Base-by-base conservation (phyloP, 1,140 invertebrate genomes). In the Aethina tumida region DNA sequence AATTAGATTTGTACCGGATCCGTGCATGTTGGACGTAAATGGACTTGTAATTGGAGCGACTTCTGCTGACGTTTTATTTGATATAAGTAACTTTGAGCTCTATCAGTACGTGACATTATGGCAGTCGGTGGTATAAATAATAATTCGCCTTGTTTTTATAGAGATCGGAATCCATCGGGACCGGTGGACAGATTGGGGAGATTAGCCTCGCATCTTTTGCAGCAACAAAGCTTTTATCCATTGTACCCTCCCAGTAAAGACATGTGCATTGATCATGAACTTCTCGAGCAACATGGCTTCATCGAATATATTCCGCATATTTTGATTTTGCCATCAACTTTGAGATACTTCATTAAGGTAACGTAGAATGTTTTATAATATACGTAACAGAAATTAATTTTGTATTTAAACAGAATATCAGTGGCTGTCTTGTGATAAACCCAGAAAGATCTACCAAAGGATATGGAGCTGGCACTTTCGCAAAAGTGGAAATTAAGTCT, bases 151-250 rank as follows among this genome's bases (percentile, higher is more conserved):
- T n/a, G 24, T 2, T 20, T 41, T 42, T 44, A 5, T 17, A 49
- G 46, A 8, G 43, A 49, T 19, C 41, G 45, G 27, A 35, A 37
- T 14, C 29, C 22, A 57, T 46, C 28, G 52, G 41, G 58, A 65
- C 43, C 25, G 50, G 61, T 41, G 10, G 83, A 87, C 53, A 74
- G 83, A 43, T 60, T 90, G 35, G 67, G 74, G 21, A 74, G 85
- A 8, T 53, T 85, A 14, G 76, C 79, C 14, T 70, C 73, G 24
- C 84, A 93, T 58, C 53, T 94, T 16, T 55, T 93, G 17, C 59
- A 68, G 35, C 88, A 94, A 64, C 73, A 75, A 43, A 77, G 72
- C 49, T 89, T 84, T 56, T 90, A 88, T 63, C 88, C 90, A 8
- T 53, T 91, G 7, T 81, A 80, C 60, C 85, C 86, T 37, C 71